A percentile compares a stretch with the other conserved stretches of the same genome.
Conservation (phyloP, 2,888 invertebrate species). For the Protonemura montana region DNA sequence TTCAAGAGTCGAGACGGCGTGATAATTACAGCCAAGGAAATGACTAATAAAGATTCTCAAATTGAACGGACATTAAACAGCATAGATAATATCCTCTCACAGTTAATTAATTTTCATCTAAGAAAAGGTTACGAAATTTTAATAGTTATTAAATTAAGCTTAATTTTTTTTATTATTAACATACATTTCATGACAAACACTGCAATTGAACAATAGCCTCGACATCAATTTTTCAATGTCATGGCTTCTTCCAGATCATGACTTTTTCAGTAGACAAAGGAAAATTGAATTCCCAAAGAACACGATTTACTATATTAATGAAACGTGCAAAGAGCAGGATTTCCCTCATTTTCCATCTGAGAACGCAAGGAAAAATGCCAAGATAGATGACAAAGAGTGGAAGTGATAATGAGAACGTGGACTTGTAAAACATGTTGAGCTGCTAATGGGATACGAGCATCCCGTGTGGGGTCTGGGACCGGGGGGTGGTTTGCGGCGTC, state of each 20-base stretch:
- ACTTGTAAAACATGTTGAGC: background rate
- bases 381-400: background rate
- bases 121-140: background rate
- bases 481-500: background rate
- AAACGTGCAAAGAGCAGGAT: too few species aligned
- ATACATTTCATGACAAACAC: too few species aligned
- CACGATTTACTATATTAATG: too few species aligned
- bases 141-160: background rate
- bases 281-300: too few species aligned
- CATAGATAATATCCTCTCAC: background rate
- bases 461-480: background rate
- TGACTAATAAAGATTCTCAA: background rate
- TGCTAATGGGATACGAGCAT: background rate
- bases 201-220: too few species aligned
- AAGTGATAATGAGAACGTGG: background rate
- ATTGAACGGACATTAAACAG: background rate
- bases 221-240: too few species aligned
- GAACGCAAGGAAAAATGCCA: background rate
- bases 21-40: background rate
- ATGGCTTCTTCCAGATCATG: too few species aligned
- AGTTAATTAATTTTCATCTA: background rate
- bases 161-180: too few species aligned
- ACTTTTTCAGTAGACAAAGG: too few species aligned
- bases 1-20: background rate
- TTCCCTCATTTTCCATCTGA: too few species aligned